Evolutionary conservation across 2,797 vertebrate species (phyloP).

Genomic region (Pithecia hirsuta): DNA sequence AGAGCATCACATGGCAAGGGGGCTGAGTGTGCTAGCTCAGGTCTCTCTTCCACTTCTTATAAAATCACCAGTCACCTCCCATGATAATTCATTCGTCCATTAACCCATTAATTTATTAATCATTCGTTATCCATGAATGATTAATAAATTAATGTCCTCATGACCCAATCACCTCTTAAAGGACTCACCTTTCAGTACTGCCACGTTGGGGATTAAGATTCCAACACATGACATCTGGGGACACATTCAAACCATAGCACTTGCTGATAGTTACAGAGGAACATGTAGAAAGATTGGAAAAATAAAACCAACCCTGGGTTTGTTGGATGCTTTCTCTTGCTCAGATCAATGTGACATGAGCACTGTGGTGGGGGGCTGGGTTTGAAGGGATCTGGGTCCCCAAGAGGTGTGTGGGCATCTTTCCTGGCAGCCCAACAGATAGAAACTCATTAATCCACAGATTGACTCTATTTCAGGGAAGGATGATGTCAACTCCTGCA

Average conservation of each 20-base stretch:
- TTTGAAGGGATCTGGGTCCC: neutral
- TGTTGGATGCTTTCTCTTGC: neutral
- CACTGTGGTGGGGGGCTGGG: neutral
- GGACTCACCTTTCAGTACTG: neutral
- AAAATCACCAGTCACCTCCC: neutral
- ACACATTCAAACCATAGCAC: neutral
- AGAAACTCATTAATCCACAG: neutral
- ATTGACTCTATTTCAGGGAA: neutral
- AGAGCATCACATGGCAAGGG: neutral
- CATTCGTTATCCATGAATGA: neutral
- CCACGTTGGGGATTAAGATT: neutral
- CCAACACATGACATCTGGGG: neutral
- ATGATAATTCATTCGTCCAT: neutral
- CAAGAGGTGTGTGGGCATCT: neutral
- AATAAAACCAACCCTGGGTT: neutral
- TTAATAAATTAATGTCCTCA: neutral
- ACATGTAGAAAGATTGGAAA: neutral
- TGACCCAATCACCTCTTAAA: neutral
- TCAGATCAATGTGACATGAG: neutral
- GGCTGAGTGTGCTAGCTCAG: neutral
- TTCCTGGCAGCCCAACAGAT: neutral
- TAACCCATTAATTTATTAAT: neutral
- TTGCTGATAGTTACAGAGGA: neutral
- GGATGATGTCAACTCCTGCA: neutral
- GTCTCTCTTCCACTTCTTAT: neutral